Base-by-base conservation (phyloP, 2,888 invertebrate species). In the Melangyna quadrimaculata region DNA sequence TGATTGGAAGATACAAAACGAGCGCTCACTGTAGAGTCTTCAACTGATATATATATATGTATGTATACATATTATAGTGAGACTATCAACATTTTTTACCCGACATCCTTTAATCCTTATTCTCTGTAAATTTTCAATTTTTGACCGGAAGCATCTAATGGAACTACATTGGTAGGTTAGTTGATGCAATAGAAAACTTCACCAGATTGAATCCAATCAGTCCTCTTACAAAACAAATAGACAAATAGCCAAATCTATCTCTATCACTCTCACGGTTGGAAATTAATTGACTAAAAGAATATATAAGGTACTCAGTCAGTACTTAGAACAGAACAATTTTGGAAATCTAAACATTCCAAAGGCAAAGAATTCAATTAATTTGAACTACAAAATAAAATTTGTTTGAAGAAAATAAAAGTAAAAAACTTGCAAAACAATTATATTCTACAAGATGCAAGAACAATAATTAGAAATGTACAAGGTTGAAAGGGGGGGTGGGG, bases 361-460 rank as follows among this genome's bases (percentile, higher is more conserved):
- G 32, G 35, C 51, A 70, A 45, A 55, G 63, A 55, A 70, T 78
- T 57, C 63, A 78, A 78, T 73, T 61, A 63, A 80, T 61, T 70
- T 65, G 53, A 57, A 74, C 73, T 79, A 79, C 74, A 69, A 78
- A 70, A 65, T 48, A 70, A 81, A 69, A 51, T 65, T 32, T 17
- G 17, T 10, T n/a, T n/a, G n/a, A n/a, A n/a, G 19, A 37, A 35
- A 51, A 70, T 22, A 29, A 70, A 70, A 45, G 35, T 3, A 22
- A 32, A 40, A 51, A 51, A 51, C 24, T 51, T 67, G 22, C 48
- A 67, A 32, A 67, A 43, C 29, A 67, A 67, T 40, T 72, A 19
- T 6, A 9, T 53, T 37, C 71, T 77, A 77, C 77, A 80, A 48
- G 74, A 79, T 79, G 79, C 83, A 74, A 53, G 65, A 69, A 59